Evolutionary conservation across 1,140 invertebrate genomes (phyloP), one percentile per base, ranked within the genome.

Genomic region (Drosophila azteca): DNA sequence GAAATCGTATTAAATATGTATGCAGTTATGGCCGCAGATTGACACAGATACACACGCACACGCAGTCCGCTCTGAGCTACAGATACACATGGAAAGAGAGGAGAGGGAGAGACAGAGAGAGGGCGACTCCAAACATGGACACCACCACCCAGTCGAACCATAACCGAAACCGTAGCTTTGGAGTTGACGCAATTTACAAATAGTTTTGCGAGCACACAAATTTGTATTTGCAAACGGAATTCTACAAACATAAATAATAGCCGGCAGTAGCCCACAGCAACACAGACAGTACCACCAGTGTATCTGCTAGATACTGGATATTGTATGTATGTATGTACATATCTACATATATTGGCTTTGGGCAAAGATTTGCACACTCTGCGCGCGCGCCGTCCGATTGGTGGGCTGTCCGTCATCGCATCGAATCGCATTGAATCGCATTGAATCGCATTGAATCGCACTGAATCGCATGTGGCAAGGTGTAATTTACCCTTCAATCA

Each of bases 401-500:
- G 15, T 17, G 20, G 26, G 24, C 51, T 69, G 66, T 69, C 66
- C 57, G 65, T 77, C 52, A 62, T 44, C 52, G 74, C 65, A 57
- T 77, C 55, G 57, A 57, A 59, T 76, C 50, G 73, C 54, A 71
- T 68, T 48, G 71, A 60, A 58, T 66, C 52, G 50, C 35, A 20
- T 20, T 20, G 17, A 52, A 24, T 24, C 22, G 22, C 22, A 29
- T 39, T 44, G 55, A 54, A 64, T 76, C 76, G 73, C 73, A 74
- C 77, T 78, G 80, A 84, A 84, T 85, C 79, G 82, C 83, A 87
- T 87, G 82, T 87, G 83, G 82, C 83, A 87, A 87, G 79, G 68
- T 79, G 82, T 87, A 87, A 87, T 87, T 87, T 87, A 87, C 82
- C 82, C 82, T 87, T 87, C 82, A 87, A 88, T 88, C 82, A 87